Conservation (phyloP, 1,140 invertebrate genomes). For the Dendrolimus punctatus region DNA sequence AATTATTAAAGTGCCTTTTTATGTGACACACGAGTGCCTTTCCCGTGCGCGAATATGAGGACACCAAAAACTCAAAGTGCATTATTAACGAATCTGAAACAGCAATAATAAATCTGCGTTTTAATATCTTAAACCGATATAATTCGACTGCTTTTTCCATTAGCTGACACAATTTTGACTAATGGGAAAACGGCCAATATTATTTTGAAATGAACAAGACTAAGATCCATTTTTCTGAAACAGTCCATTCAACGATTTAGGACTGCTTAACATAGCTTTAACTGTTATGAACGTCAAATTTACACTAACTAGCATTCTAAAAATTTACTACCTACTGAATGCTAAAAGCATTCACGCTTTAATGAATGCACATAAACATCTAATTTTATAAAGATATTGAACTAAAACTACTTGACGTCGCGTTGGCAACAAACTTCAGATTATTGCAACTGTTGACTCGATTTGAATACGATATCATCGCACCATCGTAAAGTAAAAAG, state of each 20-base stretch:
- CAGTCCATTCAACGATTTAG: background rate
- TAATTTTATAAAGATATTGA: constrained; percentile 62
- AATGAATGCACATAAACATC: constrained; percentile 61
- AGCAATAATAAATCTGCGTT: constrained; percentile 18
- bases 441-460: background rate
- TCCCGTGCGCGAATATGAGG: background rate
- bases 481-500: too few species aligned
- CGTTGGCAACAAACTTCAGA: constrained; percentile 37
- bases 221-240: background rate
- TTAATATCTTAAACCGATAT: constrained; percentile 16
- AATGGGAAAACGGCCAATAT: background rate
- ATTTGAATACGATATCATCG: background rate
- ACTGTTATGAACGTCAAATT: constrained; percentile 50
- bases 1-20: background rate
- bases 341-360: constrained; percentile 52
- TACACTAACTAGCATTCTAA: constrained; percentile 70
- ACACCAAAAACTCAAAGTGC: constrained; percentile 39
- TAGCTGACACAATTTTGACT: background rate
- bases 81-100: constrained; percentile 50
- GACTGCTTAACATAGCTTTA: constrained; percentile 23
- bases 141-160: constrained; percentile 1
- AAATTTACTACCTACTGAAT: constrained; percentile 68
- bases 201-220: background rate
- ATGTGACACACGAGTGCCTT: background rate
- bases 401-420: constrained; percentile 52